phyloP scores from a whole-genome alignment of 2,113 vertebrate genomes.

The Entomyzon cyanotis region DNA sequence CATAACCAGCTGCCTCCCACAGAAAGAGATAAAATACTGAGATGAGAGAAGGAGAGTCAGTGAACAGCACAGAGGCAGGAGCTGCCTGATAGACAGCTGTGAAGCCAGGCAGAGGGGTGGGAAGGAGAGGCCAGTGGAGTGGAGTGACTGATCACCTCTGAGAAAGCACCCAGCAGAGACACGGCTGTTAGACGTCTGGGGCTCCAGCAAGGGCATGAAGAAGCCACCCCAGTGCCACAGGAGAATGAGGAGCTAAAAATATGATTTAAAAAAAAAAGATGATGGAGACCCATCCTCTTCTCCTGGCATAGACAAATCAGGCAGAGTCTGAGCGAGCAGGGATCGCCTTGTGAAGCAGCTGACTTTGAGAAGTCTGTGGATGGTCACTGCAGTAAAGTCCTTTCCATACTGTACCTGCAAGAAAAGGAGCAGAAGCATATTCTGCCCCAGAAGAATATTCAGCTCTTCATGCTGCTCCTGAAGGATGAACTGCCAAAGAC shows the following conservation, averaged over 20 bases:
- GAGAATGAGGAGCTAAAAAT: neutral
- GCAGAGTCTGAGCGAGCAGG: neutral
- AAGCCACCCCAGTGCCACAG: neutral
- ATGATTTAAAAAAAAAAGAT: neutral
- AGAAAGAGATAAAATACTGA: neutral
- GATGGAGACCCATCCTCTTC: neutral
- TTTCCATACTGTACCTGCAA: neutral
- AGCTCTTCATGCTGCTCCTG: neutral
- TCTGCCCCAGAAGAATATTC: neutral
- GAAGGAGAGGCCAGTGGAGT: neutral
- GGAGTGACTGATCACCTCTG: neutral
- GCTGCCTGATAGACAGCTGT: neutral
- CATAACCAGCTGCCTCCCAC: neutral
- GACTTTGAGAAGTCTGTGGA: neutral
- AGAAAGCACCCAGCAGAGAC: neutral
- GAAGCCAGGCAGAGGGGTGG: neutral
- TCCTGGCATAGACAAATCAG: neutral
- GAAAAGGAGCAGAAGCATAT: neutral
- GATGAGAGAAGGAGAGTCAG: neutral
- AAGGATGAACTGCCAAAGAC: neutral
- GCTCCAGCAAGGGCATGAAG: neutral
- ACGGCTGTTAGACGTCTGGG: fast-evolving
- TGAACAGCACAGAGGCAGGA: neutral
- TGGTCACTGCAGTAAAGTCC: neutral
- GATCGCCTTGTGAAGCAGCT: neutral